Percentiles rank a stretch among this genome's conserved stretches.
phyloP scores from a whole-genome alignment of 1,140 invertebrate genomes.

The Zaprionus ghesquierei region DNA sequence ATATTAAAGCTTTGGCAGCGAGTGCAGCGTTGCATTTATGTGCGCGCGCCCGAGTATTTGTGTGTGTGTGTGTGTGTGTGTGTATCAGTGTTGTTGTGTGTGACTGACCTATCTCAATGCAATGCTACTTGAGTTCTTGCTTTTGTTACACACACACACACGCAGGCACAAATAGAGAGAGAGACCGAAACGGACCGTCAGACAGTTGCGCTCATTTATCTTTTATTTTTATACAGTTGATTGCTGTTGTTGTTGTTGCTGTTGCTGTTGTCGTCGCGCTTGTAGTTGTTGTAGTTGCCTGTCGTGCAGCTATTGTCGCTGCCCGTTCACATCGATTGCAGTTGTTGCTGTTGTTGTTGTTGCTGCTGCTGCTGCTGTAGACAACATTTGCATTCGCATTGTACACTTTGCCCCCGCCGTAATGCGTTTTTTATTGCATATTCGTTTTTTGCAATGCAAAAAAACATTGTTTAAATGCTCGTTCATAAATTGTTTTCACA shows the following conservation, averaged over 20 bases:
- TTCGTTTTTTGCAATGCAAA: slow-evolving; percentile 26
- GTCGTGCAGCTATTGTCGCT: slow-evolving; percentile 40
- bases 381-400: slow-evolving; percentile 70
- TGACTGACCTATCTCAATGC: slow-evolving; percentile 82
- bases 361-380: slow-evolving; percentile 27
- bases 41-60: slow-evolving; percentile 26
- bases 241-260: slow-evolving; percentile 43
- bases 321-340: slow-evolving; percentile 38
- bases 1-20: slow-evolving; percentile 53
- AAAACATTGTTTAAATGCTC: slow-evolving; percentile 49
- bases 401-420: slow-evolving; percentile 61
- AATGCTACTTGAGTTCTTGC: slow-evolving; percentile 63
- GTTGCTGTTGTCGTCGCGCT: slow-evolving; percentile 27
- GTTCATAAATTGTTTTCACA: slow-evolving; percentile 61
- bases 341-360: slow-evolving; percentile 17
- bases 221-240: slow-evolving; percentile 65
- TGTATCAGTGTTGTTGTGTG: slow-evolving; percentile 58
- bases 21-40: slow-evolving; percentile 52
- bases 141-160: slow-evolving; percentile 41
- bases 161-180: slow-evolving; percentile 15
- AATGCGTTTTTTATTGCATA: slow-evolving; percentile 50
- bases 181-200: slow-evolving; percentile 24
- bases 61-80: slow-evolving; percentile 3
- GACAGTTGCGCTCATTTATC: slow-evolving; percentile 71
- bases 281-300: slow-evolving; percentile 21